Evolutionary conservation across 2,113 vertebrate species (phyloP), one percentile per base, ranked within the genome.

Genomic region (Riparia riparia): DNA sequence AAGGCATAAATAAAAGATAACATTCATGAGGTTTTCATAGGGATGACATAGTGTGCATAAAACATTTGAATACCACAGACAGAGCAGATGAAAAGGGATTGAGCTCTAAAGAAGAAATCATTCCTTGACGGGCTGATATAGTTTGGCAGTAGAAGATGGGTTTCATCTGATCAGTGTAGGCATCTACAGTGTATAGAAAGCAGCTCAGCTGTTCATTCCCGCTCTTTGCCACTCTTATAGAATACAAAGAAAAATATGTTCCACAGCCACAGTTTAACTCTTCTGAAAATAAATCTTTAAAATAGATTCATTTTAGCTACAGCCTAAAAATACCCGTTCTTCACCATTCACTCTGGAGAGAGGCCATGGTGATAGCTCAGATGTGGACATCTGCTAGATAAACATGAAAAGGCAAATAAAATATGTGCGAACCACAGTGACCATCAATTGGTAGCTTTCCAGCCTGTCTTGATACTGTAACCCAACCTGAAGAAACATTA

Each of bases 1-100:
- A 74, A 57, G 69, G 51, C 57, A 96, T 94, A 95, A 96, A 96
- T 93, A 95, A 96, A 92, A 96, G 64, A 95, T 94, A 92, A 95
- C 86, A 93, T 94, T 95, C 92, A 93, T 95, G 90, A 94, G 92
- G 31, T 90, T 95, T 95, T 92, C 90, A 92, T 92, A 95, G 37
- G 32, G 76, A 90, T 95, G 86, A 90, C 86, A 95, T n/a, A 88
- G 82, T 49, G 92, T 68, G 85, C 88, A 91, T 93, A 93, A 94
- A 93, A 93, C 72, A 94, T 95, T 89, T 92, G 92, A 93, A 90
- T 94, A 92, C 64, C 88, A 88, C 88, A 96, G 92, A 90, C 90
- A 63, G 88, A 78, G 72, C 25, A 90, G 92, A 96, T 94, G 86
- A 96, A 97, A 97, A 92, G 80, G 56, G 56, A 56, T 88, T 84